These are phyloP conservation scores for Grus americana DNA, from an alignment of 2,113 vertebrate genomes.

Conservation along the genomic window DNA sequence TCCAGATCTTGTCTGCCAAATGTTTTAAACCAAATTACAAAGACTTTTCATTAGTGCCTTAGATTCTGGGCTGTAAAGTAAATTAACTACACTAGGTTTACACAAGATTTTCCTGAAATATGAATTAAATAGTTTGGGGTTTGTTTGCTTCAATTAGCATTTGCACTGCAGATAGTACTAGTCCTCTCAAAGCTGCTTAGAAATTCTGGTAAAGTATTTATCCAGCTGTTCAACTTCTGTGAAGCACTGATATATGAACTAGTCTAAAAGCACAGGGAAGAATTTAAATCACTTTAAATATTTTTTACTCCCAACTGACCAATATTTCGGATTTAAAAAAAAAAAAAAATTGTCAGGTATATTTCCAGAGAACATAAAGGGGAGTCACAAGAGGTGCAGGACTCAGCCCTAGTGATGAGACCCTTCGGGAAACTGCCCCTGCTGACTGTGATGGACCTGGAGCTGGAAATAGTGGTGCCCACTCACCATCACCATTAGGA, in stretches of 20 bases:
- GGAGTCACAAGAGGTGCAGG: neutral
- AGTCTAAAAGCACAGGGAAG: neutral
- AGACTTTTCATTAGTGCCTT: neutral
- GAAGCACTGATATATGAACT: neutral
- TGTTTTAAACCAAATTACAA: neutral
- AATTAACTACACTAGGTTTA: neutral
- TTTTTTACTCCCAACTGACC: neutral
- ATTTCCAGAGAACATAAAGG: neutral
- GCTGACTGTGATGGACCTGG: rapidly evolving
- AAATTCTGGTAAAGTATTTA: neutral
- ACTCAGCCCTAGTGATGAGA: neutral
- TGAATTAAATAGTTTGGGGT: neutral
- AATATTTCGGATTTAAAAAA: neutral
- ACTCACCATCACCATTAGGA: neutral
- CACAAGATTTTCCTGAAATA: neutral
- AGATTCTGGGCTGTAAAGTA: neutral
- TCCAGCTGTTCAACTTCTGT: neutral
- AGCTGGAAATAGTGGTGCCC: neutral
- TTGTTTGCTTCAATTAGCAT: neutral
- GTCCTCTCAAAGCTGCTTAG: neutral
- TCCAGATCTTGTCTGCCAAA: neutral
- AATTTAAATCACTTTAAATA: neutral
- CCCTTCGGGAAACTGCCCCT: neutral
- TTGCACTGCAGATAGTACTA: neutral
- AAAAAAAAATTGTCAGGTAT: neutral